A percentile compares a stretch with the other conserved stretches of the same genome.
Evolutionary conservation across 1,140 invertebrate genomes (phyloP).

Genomic region (Hesperophylax magnus): DNA sequence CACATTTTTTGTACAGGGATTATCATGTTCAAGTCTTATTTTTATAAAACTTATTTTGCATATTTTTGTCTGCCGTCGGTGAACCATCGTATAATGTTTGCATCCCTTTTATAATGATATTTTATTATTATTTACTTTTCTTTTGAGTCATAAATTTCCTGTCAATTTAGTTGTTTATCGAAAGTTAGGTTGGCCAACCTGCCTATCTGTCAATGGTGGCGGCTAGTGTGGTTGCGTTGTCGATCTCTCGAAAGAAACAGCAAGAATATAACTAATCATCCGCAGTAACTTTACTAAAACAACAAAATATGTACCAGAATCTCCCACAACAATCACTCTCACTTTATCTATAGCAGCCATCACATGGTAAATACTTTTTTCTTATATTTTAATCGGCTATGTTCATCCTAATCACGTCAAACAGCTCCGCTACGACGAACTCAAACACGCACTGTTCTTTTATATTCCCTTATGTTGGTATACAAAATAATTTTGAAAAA

Average conservation of each 20-base stretch:
- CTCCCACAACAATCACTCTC: constrained; percentile 91
- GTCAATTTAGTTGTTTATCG: background rate
- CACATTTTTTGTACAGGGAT: too few species aligned
- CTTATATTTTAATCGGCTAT: constrained; percentile 17
- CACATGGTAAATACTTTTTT: constrained; percentile 52
- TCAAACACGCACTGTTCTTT: background rate
- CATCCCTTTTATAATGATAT: background rate
- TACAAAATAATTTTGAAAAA: background rate
- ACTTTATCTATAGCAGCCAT: constrained; percentile 90
- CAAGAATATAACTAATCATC: background rate
- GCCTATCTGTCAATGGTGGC: constrained; percentile 43
- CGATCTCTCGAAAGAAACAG: background rate
- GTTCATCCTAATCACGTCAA: background rate
- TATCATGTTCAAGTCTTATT: too few species aligned
- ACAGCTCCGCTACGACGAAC: background rate
- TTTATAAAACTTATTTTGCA: too few species aligned
- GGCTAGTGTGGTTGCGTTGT: constrained; percentile 7
- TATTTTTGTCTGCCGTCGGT: too few species aligned
- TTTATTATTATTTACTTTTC: background rate
- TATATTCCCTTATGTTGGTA: constrained; percentile 25
- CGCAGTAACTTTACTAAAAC: background rate
- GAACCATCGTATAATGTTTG: too few species aligned
- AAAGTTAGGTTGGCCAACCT: constrained; percentile 46
- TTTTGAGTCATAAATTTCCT: background rate
- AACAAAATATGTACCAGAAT: constrained; percentile 80